phyloP scores from a whole-genome alignment of 1,140 invertebrate species.

The Lanistes nyassanus region DNA sequence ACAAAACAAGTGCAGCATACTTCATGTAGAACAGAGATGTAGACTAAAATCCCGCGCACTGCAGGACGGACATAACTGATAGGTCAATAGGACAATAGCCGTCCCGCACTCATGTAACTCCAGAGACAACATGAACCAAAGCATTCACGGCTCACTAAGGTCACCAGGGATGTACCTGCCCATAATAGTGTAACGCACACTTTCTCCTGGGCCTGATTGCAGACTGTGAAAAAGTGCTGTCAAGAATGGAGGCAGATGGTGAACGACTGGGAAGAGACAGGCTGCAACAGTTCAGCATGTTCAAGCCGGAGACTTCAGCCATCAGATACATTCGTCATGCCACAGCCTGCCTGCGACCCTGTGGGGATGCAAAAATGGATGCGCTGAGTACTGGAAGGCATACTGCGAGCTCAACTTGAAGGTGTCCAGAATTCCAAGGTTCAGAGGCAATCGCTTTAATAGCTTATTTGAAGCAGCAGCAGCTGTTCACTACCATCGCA shows the following conservation, averaged over 20 bases:
- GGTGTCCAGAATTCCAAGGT: too few relatives aligned
- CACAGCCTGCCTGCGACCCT: neutral
- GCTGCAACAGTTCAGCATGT: constrained; percentile 1
- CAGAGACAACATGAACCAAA: too few relatives aligned
- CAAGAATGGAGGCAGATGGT: neutral
- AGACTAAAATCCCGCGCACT: too few relatives aligned
- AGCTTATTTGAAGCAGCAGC: neutral
- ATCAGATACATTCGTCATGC: too few relatives aligned
- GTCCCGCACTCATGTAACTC: too few relatives aligned
- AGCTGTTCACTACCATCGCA: neutral
- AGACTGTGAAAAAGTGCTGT: constrained; percentile 13
- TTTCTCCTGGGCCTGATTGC: constrained; percentile 17
- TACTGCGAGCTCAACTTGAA: neutral
- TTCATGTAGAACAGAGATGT: too few relatives aligned
- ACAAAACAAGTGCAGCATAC: too few relatives aligned
- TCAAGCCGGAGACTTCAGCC: too few relatives aligned
- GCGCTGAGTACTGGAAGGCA: neutral
- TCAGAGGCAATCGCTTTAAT: too few relatives aligned
- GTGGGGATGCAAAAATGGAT: neutral
- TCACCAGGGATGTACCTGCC: neutral
- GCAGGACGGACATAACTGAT: too few relatives aligned
- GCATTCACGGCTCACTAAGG: too few relatives aligned
- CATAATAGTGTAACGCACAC: constrained; percentile 14
- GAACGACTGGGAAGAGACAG: neutral
- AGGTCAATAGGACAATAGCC: too few relatives aligned